Evolutionary conservation across 2,888 invertebrate genomes (phyloP).

Genomic region (Melieria omissa): DNA sequence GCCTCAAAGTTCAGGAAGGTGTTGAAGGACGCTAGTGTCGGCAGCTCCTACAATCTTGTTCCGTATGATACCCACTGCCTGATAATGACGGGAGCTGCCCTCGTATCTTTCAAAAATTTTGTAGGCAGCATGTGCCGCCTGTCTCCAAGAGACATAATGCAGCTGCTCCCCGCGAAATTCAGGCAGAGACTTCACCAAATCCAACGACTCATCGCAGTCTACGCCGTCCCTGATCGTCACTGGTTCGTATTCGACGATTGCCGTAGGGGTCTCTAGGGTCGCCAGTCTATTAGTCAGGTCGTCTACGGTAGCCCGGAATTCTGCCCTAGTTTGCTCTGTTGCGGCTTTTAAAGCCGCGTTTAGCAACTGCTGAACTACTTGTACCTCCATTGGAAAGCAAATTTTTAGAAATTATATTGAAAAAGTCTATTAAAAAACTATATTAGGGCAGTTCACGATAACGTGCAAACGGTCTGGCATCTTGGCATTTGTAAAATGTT

Average conservation of each 20-base stretch:
- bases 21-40: not conserved
- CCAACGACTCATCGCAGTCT: slow-evolving; percentile 15
- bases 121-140: slow-evolving; percentile 31
- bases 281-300: slow-evolving; percentile 8
- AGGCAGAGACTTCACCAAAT: slow-evolving; percentile 31
- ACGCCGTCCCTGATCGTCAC: not conserved
- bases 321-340: slow-evolving; percentile 10
- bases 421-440: no score
- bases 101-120: slow-evolving; percentile 30
- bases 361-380: no score
- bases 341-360: not conserved
- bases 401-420: no score
- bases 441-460: no score
- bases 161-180: not conserved
- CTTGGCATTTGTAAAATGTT: no score
- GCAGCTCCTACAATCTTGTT: slow-evolving; percentile 32
- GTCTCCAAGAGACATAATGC: slow-evolving; percentile 14
- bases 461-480: no score
- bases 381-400: no score
- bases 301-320: slow-evolving; percentile 2
- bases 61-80: slow-evolving; percentile 31
- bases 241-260: slow-evolving; percentile 5
- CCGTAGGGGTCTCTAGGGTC: slow-evolving; percentile 12
- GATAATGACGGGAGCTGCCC: slow-evolving; percentile 30
- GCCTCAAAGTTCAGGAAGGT: slow-evolving; percentile 5